phyloP scores from a whole-genome alignment of 2,888 invertebrate species.

The Euzophera pinguis region DNA sequence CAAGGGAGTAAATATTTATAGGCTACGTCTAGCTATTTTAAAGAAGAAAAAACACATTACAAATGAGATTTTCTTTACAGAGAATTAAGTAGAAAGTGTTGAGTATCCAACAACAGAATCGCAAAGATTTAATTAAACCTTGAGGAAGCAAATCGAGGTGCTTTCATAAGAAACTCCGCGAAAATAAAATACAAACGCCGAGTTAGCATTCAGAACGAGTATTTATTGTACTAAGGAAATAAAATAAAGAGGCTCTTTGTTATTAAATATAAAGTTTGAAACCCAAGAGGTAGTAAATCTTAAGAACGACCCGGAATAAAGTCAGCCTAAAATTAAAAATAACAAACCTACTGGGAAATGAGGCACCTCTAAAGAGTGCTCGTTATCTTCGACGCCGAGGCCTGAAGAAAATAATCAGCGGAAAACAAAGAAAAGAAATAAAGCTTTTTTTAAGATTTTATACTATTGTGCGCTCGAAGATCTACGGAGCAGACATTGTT shows the following conservation, averaged over 20 bases:
- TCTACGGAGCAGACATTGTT: neutral
- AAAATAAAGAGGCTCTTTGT: slow-evolving; percentile 18
- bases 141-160: slow-evolving; percentile 7
- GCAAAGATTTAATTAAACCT: slow-evolving; percentile 10
- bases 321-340: slow-evolving; percentile 52
- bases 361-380: slow-evolving; percentile 51
- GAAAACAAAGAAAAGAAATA: slow-evolving; percentile 46
- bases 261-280: slow-evolving; percentile 23
- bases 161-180: slow-evolving; percentile 8
- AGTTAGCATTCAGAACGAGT: slow-evolving; percentile 11
- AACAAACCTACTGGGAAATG: slow-evolving; percentile 56
- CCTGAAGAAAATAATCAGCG: slow-evolving; percentile 53
- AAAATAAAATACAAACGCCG: slow-evolving; percentile 11
- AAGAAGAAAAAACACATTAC: no score
- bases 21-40: neutral
- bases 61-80: neutral
- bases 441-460: slow-evolving; percentile 31
- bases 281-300: slow-evolving; percentile 28
- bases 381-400: slow-evolving; percentile 53
- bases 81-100: neutral
- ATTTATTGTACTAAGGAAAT: slow-evolving; percentile 13
- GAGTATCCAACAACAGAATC: slow-evolving; percentile 1
- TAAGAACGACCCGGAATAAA: slow-evolving; percentile 29
- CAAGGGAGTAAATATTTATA: no score
- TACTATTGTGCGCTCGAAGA: slow-evolving; percentile 16